Conservation (phyloP, 2,888 invertebrate species). For the Agapostemon virescens region DNA sequence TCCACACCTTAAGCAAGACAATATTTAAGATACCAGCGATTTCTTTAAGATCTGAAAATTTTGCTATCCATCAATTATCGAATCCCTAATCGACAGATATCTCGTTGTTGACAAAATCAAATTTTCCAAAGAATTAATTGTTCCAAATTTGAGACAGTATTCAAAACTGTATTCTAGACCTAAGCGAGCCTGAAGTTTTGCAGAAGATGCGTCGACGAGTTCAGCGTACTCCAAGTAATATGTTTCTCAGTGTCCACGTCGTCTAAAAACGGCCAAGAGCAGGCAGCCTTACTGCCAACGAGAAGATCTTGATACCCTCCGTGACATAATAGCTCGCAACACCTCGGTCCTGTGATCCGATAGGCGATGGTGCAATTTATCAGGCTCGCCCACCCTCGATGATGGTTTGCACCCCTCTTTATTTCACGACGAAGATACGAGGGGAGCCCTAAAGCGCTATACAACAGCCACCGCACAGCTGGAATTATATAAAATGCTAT, state of each 20-base stretch:
- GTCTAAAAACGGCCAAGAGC: background rate
- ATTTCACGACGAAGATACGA: conserved; percentile 4
- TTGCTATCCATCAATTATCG: background rate
- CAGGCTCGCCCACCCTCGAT: conserved; percentile 6
- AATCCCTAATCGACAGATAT: background rate
- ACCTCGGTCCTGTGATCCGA: background rate
- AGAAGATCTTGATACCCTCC: background rate
- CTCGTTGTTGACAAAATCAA: background rate
- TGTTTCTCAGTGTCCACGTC: background rate
- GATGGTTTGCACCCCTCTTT: conserved; percentile 5
- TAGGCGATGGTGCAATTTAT: background rate
- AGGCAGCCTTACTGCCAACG: background rate
- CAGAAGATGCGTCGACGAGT: background rate
- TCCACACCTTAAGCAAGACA: background rate
- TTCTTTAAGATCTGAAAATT: too few relatives aligned
- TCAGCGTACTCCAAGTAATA: background rate
- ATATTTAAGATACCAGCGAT: background rate
- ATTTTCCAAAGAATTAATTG: background rate
- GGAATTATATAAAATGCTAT: conserved; percentile 5
- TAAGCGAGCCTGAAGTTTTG: background rate
- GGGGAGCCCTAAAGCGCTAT: background rate
- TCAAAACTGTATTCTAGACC: background rate
- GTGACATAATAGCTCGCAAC: background rate
- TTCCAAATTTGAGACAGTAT: background rate
- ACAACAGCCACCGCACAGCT: background rate